Base-by-base conservation (phyloP, 2,888 invertebrate species). In the Netelia virgata region DNA sequence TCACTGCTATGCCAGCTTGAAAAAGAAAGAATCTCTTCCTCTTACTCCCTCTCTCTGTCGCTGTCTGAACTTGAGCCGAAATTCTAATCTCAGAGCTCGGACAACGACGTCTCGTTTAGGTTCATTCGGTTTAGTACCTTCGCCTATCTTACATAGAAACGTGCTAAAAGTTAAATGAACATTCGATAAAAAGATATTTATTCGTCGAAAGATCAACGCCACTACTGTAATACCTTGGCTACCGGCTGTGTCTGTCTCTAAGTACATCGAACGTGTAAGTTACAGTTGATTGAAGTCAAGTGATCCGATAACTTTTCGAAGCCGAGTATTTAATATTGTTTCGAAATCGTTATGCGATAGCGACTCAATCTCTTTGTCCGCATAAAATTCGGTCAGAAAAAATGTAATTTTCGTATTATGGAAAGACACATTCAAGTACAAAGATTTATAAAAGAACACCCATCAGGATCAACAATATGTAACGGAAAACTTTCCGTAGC, bases 1-100 rank as follows among this genome's bases (percentile, higher is more conserved):
- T 72, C 47, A 2, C 28, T 73, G 82, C 68, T 10, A 76, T 80
- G 68, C 59, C 78, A 72, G 68, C 70, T 57, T 6, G 23, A 75
- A 68, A 68, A 66, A 73, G 16, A 66, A 23, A 14, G 23, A 80
- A 20, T 36, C 3, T 36, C 36, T 36, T 36, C 36, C 36, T 36
- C 23, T 28, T 63, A 36, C 16, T 36, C 16, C 16, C 43, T 66
- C 43, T 66, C 66, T 66, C 36, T 66, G 16, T 43, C 66, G 18
- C 36, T 36, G 41, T 75, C 36, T 50, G 36, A 36, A 36, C 10
- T 36, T 73, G 73, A 57, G 53, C 43, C 23, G 14, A 47, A 68
- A 68, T 59, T 70, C 63, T 66, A 20, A 28, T 14, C 23, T 43
- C 41, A 16, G 69, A 18, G 20, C 3, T 59, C 16, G 28, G 18